These are phyloP conservation scores for Metellina segmentata DNA, from an alignment of 2,888 invertebrate genomes.

Conservation along the genomic window DNA sequence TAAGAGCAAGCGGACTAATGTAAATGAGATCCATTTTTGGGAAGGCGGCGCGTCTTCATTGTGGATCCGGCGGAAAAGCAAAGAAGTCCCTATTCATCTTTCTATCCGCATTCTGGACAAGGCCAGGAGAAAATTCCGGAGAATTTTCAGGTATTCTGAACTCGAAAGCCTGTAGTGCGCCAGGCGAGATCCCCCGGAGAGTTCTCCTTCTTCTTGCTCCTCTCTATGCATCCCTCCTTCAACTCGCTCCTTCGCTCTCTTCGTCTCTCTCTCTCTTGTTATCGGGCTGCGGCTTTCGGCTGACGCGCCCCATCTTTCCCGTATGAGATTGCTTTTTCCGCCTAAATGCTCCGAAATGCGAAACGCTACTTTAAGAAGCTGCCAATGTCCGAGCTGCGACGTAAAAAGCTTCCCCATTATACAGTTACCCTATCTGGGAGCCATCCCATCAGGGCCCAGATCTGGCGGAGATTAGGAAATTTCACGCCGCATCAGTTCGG, in stretches of 20 bases:
- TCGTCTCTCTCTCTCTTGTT: conserved; percentile 56
- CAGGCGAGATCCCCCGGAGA: conserved; percentile 50
- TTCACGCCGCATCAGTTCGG: conserved; percentile 76
- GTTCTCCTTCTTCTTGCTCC: conserved; percentile 42
- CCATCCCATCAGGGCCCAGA: conserved; percentile 68
- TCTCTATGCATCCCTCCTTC: conserved; percentile 6
- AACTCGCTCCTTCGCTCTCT: conserved; percentile 36
- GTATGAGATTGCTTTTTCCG: conserved; percentile 76
- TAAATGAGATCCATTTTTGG: conserved; percentile 73
- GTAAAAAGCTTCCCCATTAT: conserved; percentile 75
- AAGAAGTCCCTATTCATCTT: conserved; percentile 52
- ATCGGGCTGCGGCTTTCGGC: conserved; percentile 71
- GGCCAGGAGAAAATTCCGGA: conserved; percentile 53
- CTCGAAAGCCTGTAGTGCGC: conserved; percentile 70
- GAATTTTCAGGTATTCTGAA: conserved; percentile 76
- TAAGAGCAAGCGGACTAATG: conserved; percentile 68
- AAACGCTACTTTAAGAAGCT: conserved; percentile 75
- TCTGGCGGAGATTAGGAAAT: conserved; percentile 75
- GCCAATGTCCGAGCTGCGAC: conserved; percentile 61
- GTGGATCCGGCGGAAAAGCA: conserved; percentile 26
- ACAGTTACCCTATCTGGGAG: conserved; percentile 66
- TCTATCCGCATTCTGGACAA: conserved; percentile 60
- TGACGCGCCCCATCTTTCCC: conserved; percentile 67
- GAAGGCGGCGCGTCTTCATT: conserved; percentile 21
- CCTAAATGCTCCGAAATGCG: conserved; percentile 75